Evolutionary conservation across 2,797 vertebrate genomes (phyloP).

Genomic region (Lithobates sylvaticus): DNA sequence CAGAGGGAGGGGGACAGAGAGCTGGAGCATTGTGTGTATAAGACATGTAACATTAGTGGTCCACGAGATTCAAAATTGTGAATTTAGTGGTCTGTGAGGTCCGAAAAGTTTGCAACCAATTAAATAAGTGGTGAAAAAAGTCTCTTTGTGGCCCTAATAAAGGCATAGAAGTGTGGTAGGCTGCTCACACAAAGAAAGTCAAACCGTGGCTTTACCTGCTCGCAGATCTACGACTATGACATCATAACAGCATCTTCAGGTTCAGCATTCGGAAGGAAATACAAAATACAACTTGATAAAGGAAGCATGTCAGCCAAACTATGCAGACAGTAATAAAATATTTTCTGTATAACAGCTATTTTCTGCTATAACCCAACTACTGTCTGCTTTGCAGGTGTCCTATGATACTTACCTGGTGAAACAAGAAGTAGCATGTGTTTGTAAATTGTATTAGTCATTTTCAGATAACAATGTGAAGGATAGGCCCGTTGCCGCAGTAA

Average conservation of each 20-base stretch:
- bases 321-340: conserved; percentile 2
- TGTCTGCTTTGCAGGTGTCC: conserved; percentile 47
- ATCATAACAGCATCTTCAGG: neutral
- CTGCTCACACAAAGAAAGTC: too few species aligned
- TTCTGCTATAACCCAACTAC: neutral
- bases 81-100: too few species aligned
- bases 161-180: too few species aligned
- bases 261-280: neutral
- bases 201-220: too few species aligned
- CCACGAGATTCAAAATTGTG: too few species aligned
- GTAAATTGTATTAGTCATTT: conserved; percentile 51
- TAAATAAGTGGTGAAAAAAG: too few species aligned
- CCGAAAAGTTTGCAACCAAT: too few species aligned
- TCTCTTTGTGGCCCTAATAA: too few species aligned
- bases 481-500: conserved; percentile 31
- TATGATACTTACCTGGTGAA: conserved; percentile 8
- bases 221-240: too few species aligned
- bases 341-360: neutral
- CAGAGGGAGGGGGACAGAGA: too few species aligned
- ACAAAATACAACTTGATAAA: neutral
- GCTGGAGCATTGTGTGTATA: too few species aligned
- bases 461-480: conserved; percentile 49
- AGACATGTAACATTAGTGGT: too few species aligned
- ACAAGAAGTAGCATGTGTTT: conserved; percentile 51
- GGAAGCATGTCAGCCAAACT: neutral